Evolutionary conservation across 2,797 vertebrate genomes (phyloP), one percentile per base, ranked within the genome.

Genomic region (Eidolon dupreanum): DNA sequence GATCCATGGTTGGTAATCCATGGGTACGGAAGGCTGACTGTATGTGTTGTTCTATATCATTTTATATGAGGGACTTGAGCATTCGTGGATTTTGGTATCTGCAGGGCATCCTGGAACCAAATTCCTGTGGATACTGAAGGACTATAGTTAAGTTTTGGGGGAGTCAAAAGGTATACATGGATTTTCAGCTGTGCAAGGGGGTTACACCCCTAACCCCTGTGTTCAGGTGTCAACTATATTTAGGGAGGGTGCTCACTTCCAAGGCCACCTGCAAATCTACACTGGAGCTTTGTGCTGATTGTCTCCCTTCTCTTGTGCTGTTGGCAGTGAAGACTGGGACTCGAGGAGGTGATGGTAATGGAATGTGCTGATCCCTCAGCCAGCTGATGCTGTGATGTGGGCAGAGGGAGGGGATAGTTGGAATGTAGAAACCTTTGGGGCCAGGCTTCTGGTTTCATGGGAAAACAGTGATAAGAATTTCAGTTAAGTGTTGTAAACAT

Each of bases 401-500:
- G 41, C 71, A 16, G 5, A 51, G 26, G 73, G 61, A 49, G 88
- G 46, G 31, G 66, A 84, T 28, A 10, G 38, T 61, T 78, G 53
- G 86, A 70, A 51, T 83, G 31, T 85, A 90, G 41, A 91, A 88
- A 53, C 77, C 26, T 88, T 59, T 41, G 93, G 79, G 77, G 33
- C 81, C 88, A 46, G 70, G 70, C 94, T 86, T 96, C 24, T 84
- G 87, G 93, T 92, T 97, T 98, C 41, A n/a, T 97, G 89, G 88
- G 96, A 94, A 97, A 96, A 85, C 36, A 90, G 75, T 95, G 90
- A 95, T 96, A 71, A 15, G 43, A 24, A 11, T 4, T 97, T 96
- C 75, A 97, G 65, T 97, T n/a, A 92, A 87, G 74, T 90, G 93
- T 65, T 97, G 26, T 97, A 95, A 97, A 95, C 93, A 95, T 97